These are phyloP conservation scores for Stomorhina lunata DNA, from an alignment of 2,888 invertebrate species.

Conservation along the genomic window DNA sequence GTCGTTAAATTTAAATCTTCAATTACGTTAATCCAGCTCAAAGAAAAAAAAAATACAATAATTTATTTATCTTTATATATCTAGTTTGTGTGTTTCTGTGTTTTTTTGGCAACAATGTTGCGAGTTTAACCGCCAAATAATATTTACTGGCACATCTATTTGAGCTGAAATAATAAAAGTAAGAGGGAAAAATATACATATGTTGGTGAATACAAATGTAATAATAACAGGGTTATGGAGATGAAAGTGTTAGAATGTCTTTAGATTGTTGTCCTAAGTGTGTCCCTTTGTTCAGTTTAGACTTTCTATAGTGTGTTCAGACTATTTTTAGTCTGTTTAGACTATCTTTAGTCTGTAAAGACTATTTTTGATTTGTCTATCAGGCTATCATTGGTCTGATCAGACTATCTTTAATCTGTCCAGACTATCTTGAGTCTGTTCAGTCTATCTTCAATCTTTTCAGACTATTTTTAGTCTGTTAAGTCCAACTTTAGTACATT, in stretches of 20 bases:
- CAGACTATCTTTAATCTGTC: too few species aligned
- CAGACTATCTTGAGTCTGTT: too few species aligned
- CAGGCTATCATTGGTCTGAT: too few species aligned
- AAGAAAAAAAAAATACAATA: background rate
- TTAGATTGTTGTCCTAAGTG: background rate
- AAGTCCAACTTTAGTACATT: too few species aligned
- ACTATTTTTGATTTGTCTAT: too few species aligned
- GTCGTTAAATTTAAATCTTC: conserved; percentile 23
- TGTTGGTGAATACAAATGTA: too few species aligned
- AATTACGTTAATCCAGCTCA: background rate
- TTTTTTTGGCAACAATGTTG: conserved; percentile 58
- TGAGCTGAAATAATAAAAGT: background rate
- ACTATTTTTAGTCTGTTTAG: too few species aligned
- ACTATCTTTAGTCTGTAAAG: too few species aligned
- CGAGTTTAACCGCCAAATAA: conserved; percentile 39
- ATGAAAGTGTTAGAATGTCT: conserved; percentile 2
- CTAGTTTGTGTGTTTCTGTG: background rate
- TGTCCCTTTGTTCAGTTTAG: background rate
- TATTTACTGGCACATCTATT: conserved; percentile 50
- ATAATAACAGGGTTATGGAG: background rate
- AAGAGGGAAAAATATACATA: background rate
- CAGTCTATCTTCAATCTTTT: too few species aligned
- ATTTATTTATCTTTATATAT: conserved; percentile 25
- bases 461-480: too few species aligned
- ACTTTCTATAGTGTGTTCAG: too few species aligned